Conservation (phyloP, 2,888 invertebrate genomes). For the Cryptus viduatorius region DNA sequence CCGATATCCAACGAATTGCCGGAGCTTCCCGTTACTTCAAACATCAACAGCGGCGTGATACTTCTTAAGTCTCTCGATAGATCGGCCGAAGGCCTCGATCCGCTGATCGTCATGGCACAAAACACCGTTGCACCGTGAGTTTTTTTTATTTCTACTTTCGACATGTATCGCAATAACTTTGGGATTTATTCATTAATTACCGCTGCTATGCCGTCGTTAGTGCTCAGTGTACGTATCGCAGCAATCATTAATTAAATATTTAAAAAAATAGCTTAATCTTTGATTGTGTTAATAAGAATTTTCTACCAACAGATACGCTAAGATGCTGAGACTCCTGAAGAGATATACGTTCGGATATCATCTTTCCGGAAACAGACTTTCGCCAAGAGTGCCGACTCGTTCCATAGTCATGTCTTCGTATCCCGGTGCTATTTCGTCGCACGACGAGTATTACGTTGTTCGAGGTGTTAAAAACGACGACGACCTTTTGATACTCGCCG, state of each 20-base stretch:
- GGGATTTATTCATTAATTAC: neutral
- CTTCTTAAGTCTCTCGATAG: slow-evolving; percentile 77
- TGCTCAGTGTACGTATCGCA: neutral
- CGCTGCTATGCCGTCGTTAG: slow-evolving; percentile 7
- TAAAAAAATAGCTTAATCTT: neutral
- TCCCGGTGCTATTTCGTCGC: slow-evolving; percentile 92
- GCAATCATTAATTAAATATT: neutral
- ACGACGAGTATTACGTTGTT: slow-evolving; percentile 93
- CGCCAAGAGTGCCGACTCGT: slow-evolving; percentile 88
- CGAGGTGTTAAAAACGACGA: slow-evolving; percentile 85
- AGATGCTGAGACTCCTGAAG: slow-evolving; percentile 94
- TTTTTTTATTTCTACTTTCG: neutral
- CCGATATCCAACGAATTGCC: slow-evolving; percentile 26
- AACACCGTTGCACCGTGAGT: slow-evolving; percentile 91
- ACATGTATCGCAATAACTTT: neutral
- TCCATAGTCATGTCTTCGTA: slow-evolving; percentile 93
- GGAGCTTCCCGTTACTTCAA: neutral
- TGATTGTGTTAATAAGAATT: neutral
- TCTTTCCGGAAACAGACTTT: slow-evolving; percentile 85
- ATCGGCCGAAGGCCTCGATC: slow-evolving; percentile 72
- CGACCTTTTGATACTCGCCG: slow-evolving; percentile 88
- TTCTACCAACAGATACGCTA: slow-evolving; percentile 87
- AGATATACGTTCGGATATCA: slow-evolving; percentile 93
- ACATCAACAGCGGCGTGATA: slow-evolving; percentile 80
- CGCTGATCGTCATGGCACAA: slow-evolving; percentile 90